Evolutionary conservation across 2,797 vertebrate species (phyloP), one percentile per base, ranked within the genome.

Genomic region (Chanos chanos): DNA sequence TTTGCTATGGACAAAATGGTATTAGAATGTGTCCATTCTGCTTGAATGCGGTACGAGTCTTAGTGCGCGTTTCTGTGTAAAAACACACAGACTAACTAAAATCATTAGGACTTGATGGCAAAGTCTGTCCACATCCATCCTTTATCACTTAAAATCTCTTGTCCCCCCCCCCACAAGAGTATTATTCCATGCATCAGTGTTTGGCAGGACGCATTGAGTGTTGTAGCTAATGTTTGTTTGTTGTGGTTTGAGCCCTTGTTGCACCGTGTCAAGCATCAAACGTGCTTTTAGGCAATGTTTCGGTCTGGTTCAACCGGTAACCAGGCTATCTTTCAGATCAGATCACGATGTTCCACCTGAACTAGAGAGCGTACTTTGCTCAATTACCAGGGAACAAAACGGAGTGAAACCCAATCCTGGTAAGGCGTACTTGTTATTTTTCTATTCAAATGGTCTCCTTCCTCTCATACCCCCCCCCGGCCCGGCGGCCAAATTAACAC

Each of bases 371-470:
- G 66, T 21, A 61, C 64, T 75, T 58, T 59, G 66, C 72, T 75
- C 59, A 41, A 75, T 66, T 54, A 78, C 79, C 78, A 60, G 63
- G 68, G 66, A 83, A 81, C 74, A 83, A 84, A 85, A 78, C 73
- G 16, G 33, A 68, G 52, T 66, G 68, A 75, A 79, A 77, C 52
- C 16, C 56, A 45, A 74, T 53, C 56, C 55, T 53, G 43, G 55
- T 43, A 50, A 68, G 31, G 61, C 63, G 63, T 53, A 48, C 49
- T n/a, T 51, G 58, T 66, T 74, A 52, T 72, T 68, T 56, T 68
- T 79, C 74, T 74, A 77, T 76, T 76, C 56, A 76, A 81, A 83
- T 82, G 73, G 71, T 62, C 84, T 74, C 67, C 71, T 77, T 39
- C 50, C 77, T 73, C 68, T 81, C 68, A 75, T 77, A 68, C 60